Evolutionary conservation across 2,888 invertebrate genomes (phyloP).

Genomic region (Nowickia ferox): DNA sequence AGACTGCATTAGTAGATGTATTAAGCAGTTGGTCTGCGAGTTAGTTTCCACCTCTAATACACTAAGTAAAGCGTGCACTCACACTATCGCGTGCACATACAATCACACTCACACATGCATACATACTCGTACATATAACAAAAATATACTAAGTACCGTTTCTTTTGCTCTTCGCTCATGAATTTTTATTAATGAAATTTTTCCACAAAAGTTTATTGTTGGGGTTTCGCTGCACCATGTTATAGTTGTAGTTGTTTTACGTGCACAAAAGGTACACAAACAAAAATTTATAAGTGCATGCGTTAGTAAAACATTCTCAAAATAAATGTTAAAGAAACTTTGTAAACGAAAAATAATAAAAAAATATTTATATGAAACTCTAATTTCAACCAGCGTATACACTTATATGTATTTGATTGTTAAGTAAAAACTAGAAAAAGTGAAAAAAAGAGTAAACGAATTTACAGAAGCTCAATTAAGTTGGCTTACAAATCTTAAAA

Average conservation of each 20-base stretch:
- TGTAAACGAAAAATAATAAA: conserved; percentile 51
- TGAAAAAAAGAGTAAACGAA: conserved; percentile 61
- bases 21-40: conserved; percentile 73
- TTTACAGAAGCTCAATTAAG: conserved; percentile 48
- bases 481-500: conserved; percentile 43
- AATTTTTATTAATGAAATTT: conserved; percentile 66
- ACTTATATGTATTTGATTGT: conserved; percentile 9
- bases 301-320: conserved; percentile 25
- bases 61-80: conserved; percentile 39
- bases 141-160: background rate
- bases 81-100: conserved; percentile 15
- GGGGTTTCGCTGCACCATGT: conserved; percentile 47
- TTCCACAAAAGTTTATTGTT: conserved; percentile 44
- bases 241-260: conserved; percentile 61
- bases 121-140: background rate
- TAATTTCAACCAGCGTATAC: background rate
- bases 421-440: background rate
- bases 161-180: conserved; percentile 31
- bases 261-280: conserved; percentile 43
- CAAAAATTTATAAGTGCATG: conserved; percentile 33
- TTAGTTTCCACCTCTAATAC: conserved; percentile 57
- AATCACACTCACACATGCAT: background rate
- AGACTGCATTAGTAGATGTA: conserved; percentile 44
- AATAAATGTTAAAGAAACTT: conserved; percentile 34
- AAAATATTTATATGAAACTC: conserved; percentile 32